Evolutionary conservation across 2,888 invertebrate species (phyloP), one percentile per base, ranked within the genome.

Genomic region (Norana najaformis): DNA sequence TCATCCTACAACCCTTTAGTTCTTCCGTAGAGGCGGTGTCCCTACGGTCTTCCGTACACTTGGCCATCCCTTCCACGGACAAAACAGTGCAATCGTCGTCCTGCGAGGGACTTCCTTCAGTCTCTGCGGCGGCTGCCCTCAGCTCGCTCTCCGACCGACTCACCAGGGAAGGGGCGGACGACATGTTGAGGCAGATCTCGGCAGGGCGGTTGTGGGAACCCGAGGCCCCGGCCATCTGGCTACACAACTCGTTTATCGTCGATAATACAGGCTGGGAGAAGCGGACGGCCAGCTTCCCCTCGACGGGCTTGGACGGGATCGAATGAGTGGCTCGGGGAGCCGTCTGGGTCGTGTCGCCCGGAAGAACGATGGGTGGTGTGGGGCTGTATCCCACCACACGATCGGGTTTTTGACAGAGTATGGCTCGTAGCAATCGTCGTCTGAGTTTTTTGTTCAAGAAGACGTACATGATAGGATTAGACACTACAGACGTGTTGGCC

Each of bases 81-180:
- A 69, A 69, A 69, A 30, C 69, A 30, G 69, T 30, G n/a, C 69
- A 69, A 8, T 2, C 69, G 30, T 2, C 69, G 30, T 69, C 30
- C 1, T 69, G 69, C 69, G 69, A 69, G 13, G 30, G n/a, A n/a
- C n/a, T n/a, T n/a, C n/a, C 13, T 1, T 30, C 69, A 30, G 69
- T 69, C 30, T 69, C 69, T 69, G 69, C 69, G 8, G 23, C 47
- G 1, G 69, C 69, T 69, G 69, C 69, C n/a, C n/a, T 69, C 30
- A 69, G n/a, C 69, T 69, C 69, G 69, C 69, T 69, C n/a, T 69
- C 69, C 69, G 69, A 69, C 69, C 69, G 69, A 69, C 69, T 69
- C 16, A 13, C 69, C 69, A 69, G 69, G 11, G 69, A 69, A 69
- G 69, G 69, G 69, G 69, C 69, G 69, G 69, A 69, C 69, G 69